Conservation (phyloP, 2,113 vertebrate species). For the Oryzias celebensis region DNA sequence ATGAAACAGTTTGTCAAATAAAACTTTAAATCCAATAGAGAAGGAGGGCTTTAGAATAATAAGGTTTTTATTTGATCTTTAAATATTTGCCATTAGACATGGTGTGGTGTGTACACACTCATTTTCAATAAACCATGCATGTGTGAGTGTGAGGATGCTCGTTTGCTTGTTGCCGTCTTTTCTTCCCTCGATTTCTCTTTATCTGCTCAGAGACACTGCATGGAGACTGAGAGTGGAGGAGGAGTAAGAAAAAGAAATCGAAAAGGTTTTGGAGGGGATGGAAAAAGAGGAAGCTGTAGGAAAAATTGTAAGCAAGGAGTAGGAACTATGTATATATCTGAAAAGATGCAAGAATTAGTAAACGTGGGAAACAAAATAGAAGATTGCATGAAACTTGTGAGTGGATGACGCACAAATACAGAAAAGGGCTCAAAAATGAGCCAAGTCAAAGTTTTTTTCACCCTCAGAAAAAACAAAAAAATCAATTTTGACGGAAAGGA, state of each 20-base stretch:
- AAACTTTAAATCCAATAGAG: constrained; percentile 47
- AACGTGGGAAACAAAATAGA: constrained; percentile 18
- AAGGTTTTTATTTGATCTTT: constrained; percentile 66
- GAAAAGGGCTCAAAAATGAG: no score
- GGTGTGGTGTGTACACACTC: constrained; percentile 33
- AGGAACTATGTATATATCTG: constrained; percentile 8
- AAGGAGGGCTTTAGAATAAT: constrained; percentile 48
- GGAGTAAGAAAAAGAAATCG: constrained; percentile 17
- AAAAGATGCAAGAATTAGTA: constrained; percentile 14
- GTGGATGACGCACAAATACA: constrained; percentile 11
- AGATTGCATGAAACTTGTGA: constrained; percentile 21
- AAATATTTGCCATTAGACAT: constrained; percentile 58
- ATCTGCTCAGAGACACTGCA: constrained; percentile 20
- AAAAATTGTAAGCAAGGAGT: neutral
- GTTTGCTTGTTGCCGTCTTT: constrained; percentile 24
- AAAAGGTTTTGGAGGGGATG: constrained; percentile 11
- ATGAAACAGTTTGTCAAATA: constrained; percentile 63
- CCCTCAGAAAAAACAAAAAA: neutral
- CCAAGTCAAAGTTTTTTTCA: constrained; percentile 1
- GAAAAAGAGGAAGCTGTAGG: neutral
- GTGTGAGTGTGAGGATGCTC: constrained; percentile 17
- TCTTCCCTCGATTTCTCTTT: constrained; percentile 11
- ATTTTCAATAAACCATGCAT: constrained; percentile 52
- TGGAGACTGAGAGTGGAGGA: constrained; percentile 1
- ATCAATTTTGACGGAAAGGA: constrained; percentile 1